Conservation (phyloP, 2,888 invertebrate genomes). For the Aphodius granarius region DNA sequence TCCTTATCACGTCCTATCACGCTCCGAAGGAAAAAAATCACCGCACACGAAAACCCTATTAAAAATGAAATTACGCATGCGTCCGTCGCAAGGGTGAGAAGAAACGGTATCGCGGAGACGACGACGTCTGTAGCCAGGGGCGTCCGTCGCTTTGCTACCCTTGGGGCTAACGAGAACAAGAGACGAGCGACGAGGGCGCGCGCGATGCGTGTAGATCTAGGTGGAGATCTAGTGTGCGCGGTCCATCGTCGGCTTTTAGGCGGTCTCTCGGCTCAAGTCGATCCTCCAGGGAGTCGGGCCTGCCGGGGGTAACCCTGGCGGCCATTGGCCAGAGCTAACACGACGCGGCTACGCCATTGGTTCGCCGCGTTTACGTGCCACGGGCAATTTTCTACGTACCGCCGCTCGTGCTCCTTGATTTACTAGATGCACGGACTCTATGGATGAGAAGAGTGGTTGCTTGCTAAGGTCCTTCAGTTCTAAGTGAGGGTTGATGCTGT, state of each 20-base stretch:
- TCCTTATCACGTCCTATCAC: not conserved
- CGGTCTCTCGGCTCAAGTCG: constrained; percentile 37
- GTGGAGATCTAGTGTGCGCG: not conserved
- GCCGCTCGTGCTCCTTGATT: no score
- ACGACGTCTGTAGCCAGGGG: not conserved
- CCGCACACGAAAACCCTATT: not conserved
- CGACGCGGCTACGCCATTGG: constrained; percentile 50
- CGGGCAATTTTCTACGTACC: no score
- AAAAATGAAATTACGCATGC: constrained; percentile 21
- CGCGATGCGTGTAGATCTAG: not conserved
- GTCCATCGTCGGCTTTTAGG: constrained; percentile 39
- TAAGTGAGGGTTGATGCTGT: no score
- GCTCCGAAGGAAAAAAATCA: not conserved
- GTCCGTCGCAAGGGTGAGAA: constrained; percentile 10
- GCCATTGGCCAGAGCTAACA: constrained; percentile 52
- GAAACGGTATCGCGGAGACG: constrained; percentile 8
- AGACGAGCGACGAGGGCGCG: not conserved
- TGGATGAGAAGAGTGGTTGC: not conserved
- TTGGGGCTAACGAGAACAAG: constrained; percentile 2
- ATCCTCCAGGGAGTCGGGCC: constrained; percentile 44
- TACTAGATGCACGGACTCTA: no score
- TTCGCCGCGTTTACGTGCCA: constrained; percentile 52
- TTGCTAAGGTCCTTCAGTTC: no score
- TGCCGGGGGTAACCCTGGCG: constrained; percentile 52
- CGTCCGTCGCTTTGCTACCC: not conserved